Percentiles rank a stretch among this genome's conserved stretches.
These are phyloP conservation scores for Diplazon laetatorius DNA, from an alignment of 2,888 invertebrate genomes.

Conservation along the genomic window DNA sequence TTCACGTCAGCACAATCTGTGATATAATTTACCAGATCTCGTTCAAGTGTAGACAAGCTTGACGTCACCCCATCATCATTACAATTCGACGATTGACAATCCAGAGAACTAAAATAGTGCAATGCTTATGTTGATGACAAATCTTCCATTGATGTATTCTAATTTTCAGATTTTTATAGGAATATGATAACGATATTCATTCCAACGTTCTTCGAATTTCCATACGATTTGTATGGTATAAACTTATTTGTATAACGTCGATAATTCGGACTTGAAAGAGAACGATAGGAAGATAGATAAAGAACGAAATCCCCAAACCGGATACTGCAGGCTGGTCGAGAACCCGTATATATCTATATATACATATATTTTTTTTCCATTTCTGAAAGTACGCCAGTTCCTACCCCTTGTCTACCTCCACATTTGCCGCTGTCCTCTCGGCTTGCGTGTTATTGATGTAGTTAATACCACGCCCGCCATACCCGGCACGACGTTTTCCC, in stretches of 20 bases:
- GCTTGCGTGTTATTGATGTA: conserved; percentile 76
- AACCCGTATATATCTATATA: conserved; percentile 55
- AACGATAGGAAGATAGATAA: conserved; percentile 12
- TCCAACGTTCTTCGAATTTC: background rate
- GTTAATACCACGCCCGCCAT: conserved; percentile 77
- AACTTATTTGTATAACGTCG: background rate
- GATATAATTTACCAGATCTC: too few relatives aligned
- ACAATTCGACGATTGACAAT: too few relatives aligned
- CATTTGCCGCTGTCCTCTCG: conserved; percentile 49
- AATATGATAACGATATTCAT: too few relatives aligned
- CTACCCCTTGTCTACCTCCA: conserved; percentile 19
- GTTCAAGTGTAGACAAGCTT: too few relatives aligned
- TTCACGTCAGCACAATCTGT: too few relatives aligned
- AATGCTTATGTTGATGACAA: too few relatives aligned
- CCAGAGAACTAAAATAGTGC: too few relatives aligned
- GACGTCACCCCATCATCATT: too few relatives aligned
- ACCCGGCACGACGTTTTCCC: conserved; percentile 72
- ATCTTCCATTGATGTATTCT: too few relatives aligned
- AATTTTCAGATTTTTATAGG: too few relatives aligned
- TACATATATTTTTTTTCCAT: conserved; percentile 57
- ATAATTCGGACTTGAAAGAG: background rate
- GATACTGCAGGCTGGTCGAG: conserved; percentile 23
- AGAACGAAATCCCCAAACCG: conserved; percentile 19
- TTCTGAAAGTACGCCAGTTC: conserved; percentile 37
- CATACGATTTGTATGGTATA: too few relatives aligned